These are phyloP conservation scores for Phortica magna DNA, from an alignment of 2,888 invertebrate species.

Conservation along the genomic window DNA sequence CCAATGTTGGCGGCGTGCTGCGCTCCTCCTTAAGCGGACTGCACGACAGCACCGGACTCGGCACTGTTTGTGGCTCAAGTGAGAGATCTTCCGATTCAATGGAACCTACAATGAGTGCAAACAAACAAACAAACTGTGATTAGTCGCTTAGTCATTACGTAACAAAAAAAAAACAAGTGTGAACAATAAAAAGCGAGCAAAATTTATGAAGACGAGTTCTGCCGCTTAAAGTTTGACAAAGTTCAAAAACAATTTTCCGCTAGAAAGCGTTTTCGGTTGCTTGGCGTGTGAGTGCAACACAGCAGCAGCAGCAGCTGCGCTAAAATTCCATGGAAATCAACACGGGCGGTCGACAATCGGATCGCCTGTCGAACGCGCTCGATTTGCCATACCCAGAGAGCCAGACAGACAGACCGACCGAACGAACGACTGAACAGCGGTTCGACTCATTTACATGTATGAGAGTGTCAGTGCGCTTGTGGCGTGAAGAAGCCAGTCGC, in stretches of 20 bases:
- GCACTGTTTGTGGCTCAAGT: constrained; percentile 80
- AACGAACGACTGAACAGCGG: neutral
- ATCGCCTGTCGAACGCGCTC: constrained; percentile 15
- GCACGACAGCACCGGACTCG: constrained; percentile 79
- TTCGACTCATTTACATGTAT: neutral
- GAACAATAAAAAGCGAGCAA: constrained; percentile 13
- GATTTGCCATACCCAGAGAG: neutral
- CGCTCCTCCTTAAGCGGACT: constrained; percentile 83
- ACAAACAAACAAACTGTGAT: constrained; percentile 64
- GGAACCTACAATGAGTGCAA: constrained; percentile 82
- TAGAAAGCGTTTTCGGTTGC: neutral
- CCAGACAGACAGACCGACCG: neutral
- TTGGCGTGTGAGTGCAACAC: neutral
- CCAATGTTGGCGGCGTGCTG: constrained; percentile 83
- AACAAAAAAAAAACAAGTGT: constrained; percentile 33
- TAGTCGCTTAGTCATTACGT: constrained; percentile 33
- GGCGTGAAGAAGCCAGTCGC: constrained; percentile 54
- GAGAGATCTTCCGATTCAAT: constrained; percentile 89
- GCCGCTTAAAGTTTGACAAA: constrained; percentile 58
- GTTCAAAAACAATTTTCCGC: constrained; percentile 33
- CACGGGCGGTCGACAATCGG: constrained; percentile 65
- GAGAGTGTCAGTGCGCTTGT: constrained; percentile 60
- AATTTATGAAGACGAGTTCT: constrained; percentile 42
- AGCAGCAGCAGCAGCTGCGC: constrained; percentile 53
- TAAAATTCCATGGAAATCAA: constrained; percentile 73